A percentile compares a stretch with the other conserved stretches of the same genome.
Evolutionary conservation across 2,113 vertebrate species (phyloP).

Genomic region (Plecotus auritus): DNA sequence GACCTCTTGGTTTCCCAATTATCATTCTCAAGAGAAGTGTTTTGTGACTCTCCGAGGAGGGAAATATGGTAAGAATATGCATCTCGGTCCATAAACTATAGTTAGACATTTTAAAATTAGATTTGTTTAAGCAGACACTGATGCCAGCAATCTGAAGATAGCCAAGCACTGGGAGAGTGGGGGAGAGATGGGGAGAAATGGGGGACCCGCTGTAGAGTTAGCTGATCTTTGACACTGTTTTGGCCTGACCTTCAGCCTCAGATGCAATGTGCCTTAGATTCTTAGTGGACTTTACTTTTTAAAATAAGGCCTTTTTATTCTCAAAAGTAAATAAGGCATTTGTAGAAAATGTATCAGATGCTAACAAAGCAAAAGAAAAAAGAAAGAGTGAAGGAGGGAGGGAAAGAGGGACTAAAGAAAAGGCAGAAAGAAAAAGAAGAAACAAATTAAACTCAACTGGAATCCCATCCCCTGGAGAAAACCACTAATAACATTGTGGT

Average conservation of each 20-base stretch:
- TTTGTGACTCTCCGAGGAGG: background rate
- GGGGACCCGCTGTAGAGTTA: background rate
- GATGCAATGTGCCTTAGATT: background rate
- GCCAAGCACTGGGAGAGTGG: background rate
- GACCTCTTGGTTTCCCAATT: background rate
- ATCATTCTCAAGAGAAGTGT: background rate
- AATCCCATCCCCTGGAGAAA: slow-evolving; percentile 11
- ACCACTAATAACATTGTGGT: background rate
- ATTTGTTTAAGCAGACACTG: background rate
- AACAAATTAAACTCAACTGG: background rate
- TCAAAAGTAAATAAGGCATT: background rate
- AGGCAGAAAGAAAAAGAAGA: background rate
- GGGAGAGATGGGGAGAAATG: background rate
- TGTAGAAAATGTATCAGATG: background rate
- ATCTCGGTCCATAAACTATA: background rate
- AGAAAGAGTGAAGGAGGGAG: background rate
- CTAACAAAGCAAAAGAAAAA: background rate
- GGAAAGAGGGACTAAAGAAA: background rate
- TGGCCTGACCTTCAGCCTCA: background rate
- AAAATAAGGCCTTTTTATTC: background rate
- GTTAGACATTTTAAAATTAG: background rate
- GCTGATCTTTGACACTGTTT: background rate
- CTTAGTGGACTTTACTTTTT: background rate
- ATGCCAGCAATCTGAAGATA: background rate
- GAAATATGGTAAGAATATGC: background rate